Conservation (phyloP, 2,113 vertebrate species). For the Azemiops feae region DNA sequence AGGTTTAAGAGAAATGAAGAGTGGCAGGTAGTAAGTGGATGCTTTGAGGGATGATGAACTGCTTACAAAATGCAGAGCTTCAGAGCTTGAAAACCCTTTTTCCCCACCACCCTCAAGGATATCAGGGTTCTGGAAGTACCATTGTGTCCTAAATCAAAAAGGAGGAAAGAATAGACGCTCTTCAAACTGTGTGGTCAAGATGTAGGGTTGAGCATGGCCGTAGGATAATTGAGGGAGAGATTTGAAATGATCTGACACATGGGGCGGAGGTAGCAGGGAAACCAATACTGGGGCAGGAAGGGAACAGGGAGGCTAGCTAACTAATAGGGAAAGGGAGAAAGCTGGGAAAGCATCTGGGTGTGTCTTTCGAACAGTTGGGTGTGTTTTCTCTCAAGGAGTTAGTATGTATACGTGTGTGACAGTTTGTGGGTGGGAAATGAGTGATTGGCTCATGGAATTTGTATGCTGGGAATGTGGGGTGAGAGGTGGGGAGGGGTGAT, state of each 20-base stretch:
- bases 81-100: neutral
- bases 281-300: neutral
- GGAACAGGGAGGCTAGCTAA: neutral
- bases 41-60: neutral
- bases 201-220: neutral
- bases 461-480: neutral
- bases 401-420: neutral
- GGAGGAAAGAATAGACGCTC: neutral
- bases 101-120: neutral
- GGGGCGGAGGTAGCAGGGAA: neutral
- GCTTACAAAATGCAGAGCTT: neutral
- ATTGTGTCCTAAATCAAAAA: neutral
- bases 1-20: neutral
- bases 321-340: neutral
- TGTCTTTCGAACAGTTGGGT: neutral
- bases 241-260: neutral
- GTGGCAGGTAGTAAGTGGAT: neutral
- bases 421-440: neutral
- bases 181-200: neutral
- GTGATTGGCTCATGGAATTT: neutral
- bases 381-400: neutral
- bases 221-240: neutral
- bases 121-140: neutral
- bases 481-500: neutral
- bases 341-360: neutral